Conservation (phyloP, 2,113 vertebrate genomes). For the Carettochelys insculpta region DNA sequence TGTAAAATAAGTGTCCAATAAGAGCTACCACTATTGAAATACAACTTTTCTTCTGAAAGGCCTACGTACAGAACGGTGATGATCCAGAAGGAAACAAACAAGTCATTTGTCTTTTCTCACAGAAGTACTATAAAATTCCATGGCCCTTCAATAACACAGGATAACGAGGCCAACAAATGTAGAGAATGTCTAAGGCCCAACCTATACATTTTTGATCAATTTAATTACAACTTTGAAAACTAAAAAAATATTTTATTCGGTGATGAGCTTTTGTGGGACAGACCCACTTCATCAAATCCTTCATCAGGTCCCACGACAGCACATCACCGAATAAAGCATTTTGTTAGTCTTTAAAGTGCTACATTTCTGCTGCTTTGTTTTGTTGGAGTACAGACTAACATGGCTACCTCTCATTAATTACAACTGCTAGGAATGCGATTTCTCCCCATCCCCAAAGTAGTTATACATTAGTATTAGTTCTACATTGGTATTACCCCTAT, state of each 20-base stretch:
- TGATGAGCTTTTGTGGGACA: too few species aligned
- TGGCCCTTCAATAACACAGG: slow-evolving; percentile 7
- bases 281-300: too few species aligned
- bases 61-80: background rate
- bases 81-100: background rate
- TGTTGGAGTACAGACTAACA: too few species aligned
- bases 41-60: background rate
- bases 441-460: too few species aligned
- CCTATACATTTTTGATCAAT: background rate
- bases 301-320: too few species aligned
- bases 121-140: background rate
- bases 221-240: background rate
- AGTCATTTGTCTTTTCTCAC: background rate
- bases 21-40: background rate
- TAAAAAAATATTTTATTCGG: too few species aligned
- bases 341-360: too few species aligned
- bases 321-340: too few species aligned
- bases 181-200: background rate
- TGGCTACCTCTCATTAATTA: too few species aligned
- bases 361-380: too few species aligned
- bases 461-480: background rate
- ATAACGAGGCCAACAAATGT: background rate
- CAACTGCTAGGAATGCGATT: background rate
- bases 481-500: background rate
- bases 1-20: background rate